These are phyloP conservation scores for Isaurus tuberculatus DNA, from an alignment of 92 coral and sea anemone species.

Conservation along the genomic window DNA sequence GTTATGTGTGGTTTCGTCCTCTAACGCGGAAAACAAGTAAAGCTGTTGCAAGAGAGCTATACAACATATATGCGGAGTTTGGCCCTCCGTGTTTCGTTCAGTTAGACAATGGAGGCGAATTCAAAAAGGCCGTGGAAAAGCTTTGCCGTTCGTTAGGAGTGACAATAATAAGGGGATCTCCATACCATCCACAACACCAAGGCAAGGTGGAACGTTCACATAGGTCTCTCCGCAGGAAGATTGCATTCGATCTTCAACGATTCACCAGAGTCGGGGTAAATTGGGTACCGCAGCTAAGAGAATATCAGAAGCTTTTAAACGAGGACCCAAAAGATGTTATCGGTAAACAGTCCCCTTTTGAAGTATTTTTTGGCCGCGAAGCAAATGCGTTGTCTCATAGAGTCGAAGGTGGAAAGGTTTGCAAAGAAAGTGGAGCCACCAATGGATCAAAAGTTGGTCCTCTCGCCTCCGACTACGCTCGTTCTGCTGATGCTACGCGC, in stretches of 20 bases:
- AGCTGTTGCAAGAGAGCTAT: slow-evolving; percentile 27
- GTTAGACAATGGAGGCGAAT: slow-evolving; percentile 57
- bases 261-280: slow-evolving; percentile 49
- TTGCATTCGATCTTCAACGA: slow-evolving; percentile 42
- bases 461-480: not conserved
- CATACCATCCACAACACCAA: slow-evolving; percentile 69
- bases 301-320: slow-evolving; percentile 55
- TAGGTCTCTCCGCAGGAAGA: slow-evolving; percentile 51
- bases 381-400: not conserved
- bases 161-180: slow-evolving; percentile 57
- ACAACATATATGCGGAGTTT: not conserved
- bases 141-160: slow-evolving; percentile 42
- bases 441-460: not conserved
- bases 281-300: slow-evolving; percentile 45
- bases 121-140: slow-evolving; percentile 47
- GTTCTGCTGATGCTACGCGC: not conserved
- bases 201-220: slow-evolving; percentile 63
- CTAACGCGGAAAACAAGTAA: slow-evolving; percentile 52
- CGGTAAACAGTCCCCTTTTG: slow-evolving; percentile 11
- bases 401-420: not conserved
- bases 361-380: slow-evolving; percentile 1
- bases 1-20: slow-evolving; percentile 55
- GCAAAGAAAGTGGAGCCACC: slow-evolving; percentile 17
- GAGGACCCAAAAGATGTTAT: slow-evolving; percentile 57
- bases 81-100: slow-evolving; percentile 59